Evolutionary conservation across 2,888 invertebrate genomes (phyloP), one percentile per base, ranked within the genome.

Genomic region (Metopia argyrocephala): DNA sequence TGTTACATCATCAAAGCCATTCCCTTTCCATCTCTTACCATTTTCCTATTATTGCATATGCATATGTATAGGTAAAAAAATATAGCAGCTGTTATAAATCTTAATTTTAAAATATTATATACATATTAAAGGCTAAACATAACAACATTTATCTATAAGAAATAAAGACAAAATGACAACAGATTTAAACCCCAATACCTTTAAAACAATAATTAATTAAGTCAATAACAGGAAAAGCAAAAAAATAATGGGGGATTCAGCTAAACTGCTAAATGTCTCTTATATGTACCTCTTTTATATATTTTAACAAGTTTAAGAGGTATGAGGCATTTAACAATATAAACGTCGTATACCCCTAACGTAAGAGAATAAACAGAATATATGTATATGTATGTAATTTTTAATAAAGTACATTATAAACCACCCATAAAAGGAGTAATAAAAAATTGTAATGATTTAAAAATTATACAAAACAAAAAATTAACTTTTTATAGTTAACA

Each of bases 21-120:
- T 6, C 38, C 15, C 38, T 1, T 38, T 0, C 38, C 12, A 7
- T 12, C 12, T 2, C 31, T 31, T 9, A n/a, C 12, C 31, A 9
- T 38, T 15, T 6, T 7, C 38, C 38, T 38, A 38, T 4, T 15
- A 38, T n/a, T n/a, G 38, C 38, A 38, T 12, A 31, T 4, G 7
- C 6, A 27, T 50, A 62, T 15, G 23, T 23, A 54, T 69, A 76
- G 28, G 31, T 78, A 65, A 45, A 69, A 56, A 48, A 57, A 65
- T 38, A 73, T 48, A 75, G 57, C 78, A 78, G 78, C 82, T 80
- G 64, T 78, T 80, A 65, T 69, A n/a, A 15, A 70, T 45, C 56
- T n/a, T 56, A 25, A 57, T 68, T 57, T 61, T 70, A 59, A 76
- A 69, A 52, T 50, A 73, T 65, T 45, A 78, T 15, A 12, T 38